phyloP scores from a whole-genome alignment of 2,888 invertebrate genomes.

The Beris morrisii region DNA sequence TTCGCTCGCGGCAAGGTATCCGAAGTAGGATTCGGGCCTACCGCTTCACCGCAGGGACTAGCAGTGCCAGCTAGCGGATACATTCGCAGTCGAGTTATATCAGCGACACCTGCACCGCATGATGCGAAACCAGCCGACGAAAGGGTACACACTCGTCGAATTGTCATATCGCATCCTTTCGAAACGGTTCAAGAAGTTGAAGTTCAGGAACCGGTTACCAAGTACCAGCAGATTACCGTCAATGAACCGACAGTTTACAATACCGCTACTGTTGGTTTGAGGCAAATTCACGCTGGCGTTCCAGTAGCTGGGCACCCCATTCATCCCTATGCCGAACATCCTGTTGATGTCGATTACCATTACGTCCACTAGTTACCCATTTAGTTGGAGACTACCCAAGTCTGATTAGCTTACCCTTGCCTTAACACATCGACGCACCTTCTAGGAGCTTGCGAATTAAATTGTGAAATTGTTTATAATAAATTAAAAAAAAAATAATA shows the following conservation, averaged over 20 bases:
- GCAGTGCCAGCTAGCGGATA: background rate
- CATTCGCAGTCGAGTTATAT: constrained; percentile 60
- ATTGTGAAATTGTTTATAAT: too few relatives aligned
- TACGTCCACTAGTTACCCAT: too few relatives aligned
- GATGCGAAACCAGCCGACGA: constrained; percentile 59
- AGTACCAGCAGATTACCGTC: constrained; percentile 61
- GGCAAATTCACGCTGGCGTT: too few relatives aligned
- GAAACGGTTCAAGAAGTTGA: constrained; percentile 64
- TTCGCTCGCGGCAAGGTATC: constrained; percentile 56
- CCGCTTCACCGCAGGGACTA: background rate
- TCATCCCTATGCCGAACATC: too few relatives aligned
- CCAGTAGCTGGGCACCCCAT: too few relatives aligned
- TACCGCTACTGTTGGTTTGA: constrained; percentile 44
- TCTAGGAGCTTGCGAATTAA: too few relatives aligned
- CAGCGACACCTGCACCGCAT: constrained; percentile 61
- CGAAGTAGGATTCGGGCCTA: constrained; percentile 51
- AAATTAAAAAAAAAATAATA: too few relatives aligned
- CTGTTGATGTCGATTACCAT: too few relatives aligned
- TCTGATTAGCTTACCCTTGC: too few relatives aligned
- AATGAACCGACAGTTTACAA: constrained; percentile 60
- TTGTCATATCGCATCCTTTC: constrained; percentile 64
- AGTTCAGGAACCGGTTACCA: constrained; percentile 63
- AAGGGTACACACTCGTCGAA: constrained; percentile 62
- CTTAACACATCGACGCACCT: too few relatives aligned
- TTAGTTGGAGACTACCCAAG: too few relatives aligned